Base-by-base conservation (phyloP, 1,140 invertebrate genomes). In the Drosophila athabasca region DNA sequence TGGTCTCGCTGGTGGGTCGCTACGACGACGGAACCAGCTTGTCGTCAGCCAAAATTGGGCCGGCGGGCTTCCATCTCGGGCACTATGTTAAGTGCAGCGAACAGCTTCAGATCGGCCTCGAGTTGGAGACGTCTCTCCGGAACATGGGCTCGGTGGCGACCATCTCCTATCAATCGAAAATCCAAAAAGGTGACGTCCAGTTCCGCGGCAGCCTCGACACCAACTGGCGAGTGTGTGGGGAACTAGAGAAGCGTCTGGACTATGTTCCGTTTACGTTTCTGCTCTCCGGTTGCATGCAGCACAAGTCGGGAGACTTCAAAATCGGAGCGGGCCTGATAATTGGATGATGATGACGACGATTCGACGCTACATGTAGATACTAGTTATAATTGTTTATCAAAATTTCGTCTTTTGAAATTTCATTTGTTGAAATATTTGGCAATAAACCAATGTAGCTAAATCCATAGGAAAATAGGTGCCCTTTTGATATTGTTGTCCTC, bases 41-140 rank as follows among this genome's bases (percentile, higher is more conserved):
- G 43, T 93, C 92, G 85, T 96, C 93, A 71, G 95, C 95, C 0
- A 98, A 97, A 15, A 13, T 98, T 75, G 97, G 97, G 49, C 92
- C 94, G 4, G 94, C 95, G 15, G 96, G 95, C 39, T 92, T 96
- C 50, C 98, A 99, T 90, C 79, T 97, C 9, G 98, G 97, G 92
- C 99, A 98, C 92, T 98, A 98, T 92, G 97, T 98, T 90, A 97
- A 96, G 93, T 96, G 97, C 78, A 97, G 96, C 92, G 97, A 98
- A 84, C 96, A 98, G 88, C 92, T 99, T 41, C 93, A 95, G 93
- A 93, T 99, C 72, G 96, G 96, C 58, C 95, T 96, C 11, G 96
- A 97, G 92, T 93, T 97, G 60, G 96, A 97, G 92, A 96, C 97
- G 5, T 97, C 96, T 91, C 93, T 96, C 51, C 93, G 96, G 90